These are phyloP conservation scores for Steinernema feltiae DNA, from an alignment of 1,140 invertebrate genomes.

Conservation along the genomic window DNA sequence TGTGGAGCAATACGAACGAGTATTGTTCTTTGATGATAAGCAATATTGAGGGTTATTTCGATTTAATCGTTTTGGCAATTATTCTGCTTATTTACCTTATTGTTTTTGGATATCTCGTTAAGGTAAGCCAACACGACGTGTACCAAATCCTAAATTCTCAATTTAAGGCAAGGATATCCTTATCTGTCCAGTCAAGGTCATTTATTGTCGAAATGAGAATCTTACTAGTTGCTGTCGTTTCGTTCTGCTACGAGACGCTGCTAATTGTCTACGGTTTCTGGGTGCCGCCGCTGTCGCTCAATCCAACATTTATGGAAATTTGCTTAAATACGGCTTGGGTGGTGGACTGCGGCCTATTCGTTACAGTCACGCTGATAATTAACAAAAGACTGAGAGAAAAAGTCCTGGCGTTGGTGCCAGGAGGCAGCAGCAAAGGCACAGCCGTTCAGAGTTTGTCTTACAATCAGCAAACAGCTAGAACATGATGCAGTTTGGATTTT, in stretches of 20 bases:
- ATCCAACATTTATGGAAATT: not conserved
- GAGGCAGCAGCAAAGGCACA: not conserved
- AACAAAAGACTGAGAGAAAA: not conserved
- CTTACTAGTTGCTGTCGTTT: not conserved
- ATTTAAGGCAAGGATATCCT: not conserved
- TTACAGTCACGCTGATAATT: not conserved
- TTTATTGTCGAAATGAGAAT: not conserved
- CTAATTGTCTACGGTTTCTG: not conserved
- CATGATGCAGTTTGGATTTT: no score
- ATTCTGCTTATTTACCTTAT: not conserved
- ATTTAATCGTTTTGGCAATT: not conserved
- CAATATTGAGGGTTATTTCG: not conserved
- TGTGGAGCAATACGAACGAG: not conserved
- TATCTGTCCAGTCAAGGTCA: not conserved
- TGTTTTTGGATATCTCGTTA: not conserved
- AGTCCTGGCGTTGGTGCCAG: not conserved
- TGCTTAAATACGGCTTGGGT: not conserved
- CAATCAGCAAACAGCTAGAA: no score
- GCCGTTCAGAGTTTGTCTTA: no score
- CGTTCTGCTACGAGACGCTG: not conserved
- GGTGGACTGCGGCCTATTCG: not conserved
- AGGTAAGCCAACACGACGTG: no score
- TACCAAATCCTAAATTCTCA: not conserved
- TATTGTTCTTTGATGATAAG: not conserved
- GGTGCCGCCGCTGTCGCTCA: not conserved